phyloP scores from a whole-genome alignment of 1,140 invertebrate genomes.

The Heliconius melpomene region DNA sequence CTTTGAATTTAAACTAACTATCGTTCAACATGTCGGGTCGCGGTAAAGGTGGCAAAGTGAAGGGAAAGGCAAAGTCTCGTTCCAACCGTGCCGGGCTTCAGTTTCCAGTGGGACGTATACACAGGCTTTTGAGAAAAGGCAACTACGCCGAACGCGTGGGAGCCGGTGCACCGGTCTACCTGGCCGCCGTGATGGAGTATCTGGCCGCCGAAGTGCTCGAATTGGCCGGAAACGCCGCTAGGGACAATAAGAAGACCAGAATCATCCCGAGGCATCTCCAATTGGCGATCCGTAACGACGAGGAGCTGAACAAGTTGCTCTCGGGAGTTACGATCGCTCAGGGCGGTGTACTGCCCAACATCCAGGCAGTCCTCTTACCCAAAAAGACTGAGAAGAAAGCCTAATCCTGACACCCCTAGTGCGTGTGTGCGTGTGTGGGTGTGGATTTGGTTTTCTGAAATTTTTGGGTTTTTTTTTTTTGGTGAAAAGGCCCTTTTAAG shows the following conservation, averaged over 20 bases:
- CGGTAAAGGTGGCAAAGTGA: constrained; percentile 40
- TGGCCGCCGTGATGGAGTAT: constrained; percentile 84
- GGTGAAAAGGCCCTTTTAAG: too few relatives aligned
- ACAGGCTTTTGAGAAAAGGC: constrained; percentile 52
- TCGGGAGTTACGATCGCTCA: constrained; percentile 92
- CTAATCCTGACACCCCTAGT: too few relatives aligned
- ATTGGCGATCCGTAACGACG: constrained; percentile 91
- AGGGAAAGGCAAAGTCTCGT: constrained; percentile 51
- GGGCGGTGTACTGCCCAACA: constrained; percentile 91
- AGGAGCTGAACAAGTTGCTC: constrained; percentile 91
- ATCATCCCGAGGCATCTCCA: constrained; percentile 92
- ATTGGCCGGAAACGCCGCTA: constrained; percentile 89
- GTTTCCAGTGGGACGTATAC: constrained; percentile 4
- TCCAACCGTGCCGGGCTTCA: constrained; percentile 63
- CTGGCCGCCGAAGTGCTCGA: constrained; percentile 85
- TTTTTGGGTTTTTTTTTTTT: too few relatives aligned
- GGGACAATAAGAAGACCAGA: constrained; percentile 82
- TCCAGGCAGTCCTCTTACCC: constrained; percentile 45
- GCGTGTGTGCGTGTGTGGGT: too few relatives aligned
- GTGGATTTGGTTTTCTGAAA: too few relatives aligned
- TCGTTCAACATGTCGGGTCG: constrained; percentile 39
- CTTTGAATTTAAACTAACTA: background rate
- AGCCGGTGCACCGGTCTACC: constrained; percentile 84
- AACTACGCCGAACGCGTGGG: constrained; percentile 85
- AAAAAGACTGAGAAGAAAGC: too few relatives aligned